These are phyloP conservation scores for Rhabdophis nuchalis DNA, from an alignment of 2,797 vertebrate species.

Conservation along the genomic window DNA sequence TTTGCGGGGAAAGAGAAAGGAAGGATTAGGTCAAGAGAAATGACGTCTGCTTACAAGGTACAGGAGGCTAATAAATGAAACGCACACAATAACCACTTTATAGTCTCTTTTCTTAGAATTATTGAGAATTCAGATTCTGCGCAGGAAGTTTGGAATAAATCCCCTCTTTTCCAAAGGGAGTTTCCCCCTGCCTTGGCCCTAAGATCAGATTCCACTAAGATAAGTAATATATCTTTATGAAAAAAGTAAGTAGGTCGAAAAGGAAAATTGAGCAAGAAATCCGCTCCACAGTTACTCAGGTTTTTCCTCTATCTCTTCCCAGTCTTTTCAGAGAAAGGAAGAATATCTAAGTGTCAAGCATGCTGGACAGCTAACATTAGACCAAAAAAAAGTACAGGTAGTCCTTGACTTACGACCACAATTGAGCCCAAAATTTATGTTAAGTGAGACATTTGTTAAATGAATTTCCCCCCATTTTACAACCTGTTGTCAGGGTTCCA, in stretches of 20 bases:
- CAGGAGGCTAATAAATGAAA: constrained; percentile 58
- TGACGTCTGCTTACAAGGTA: constrained; percentile 70
- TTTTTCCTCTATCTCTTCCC: background rate
- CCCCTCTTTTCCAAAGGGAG: background rate
- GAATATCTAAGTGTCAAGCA: background rate
- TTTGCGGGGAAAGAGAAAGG: constrained; percentile 56
- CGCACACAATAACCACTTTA: constrained; percentile 61
- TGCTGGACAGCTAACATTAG: background rate
- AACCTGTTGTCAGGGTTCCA: too few species aligned
- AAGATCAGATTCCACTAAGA: background rate
- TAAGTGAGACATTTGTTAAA: too few species aligned
- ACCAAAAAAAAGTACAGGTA: background rate
- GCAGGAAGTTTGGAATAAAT: background rate
- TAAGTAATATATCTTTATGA: background rate
- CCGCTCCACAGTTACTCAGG: background rate
- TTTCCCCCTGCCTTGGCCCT: too few species aligned
- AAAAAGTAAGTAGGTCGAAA: background rate
- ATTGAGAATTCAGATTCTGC: background rate
- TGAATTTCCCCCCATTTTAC: too few species aligned
- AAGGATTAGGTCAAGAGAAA: constrained; percentile 60
- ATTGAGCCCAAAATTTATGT: too few species aligned
- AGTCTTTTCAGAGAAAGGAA: background rate
- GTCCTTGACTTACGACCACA: too few species aligned
- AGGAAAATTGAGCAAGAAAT: background rate
- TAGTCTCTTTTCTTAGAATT: constrained; percentile 41